Base-by-base conservation (phyloP, 2,888 invertebrate species). In the Dynastes hyllus region DNA sequence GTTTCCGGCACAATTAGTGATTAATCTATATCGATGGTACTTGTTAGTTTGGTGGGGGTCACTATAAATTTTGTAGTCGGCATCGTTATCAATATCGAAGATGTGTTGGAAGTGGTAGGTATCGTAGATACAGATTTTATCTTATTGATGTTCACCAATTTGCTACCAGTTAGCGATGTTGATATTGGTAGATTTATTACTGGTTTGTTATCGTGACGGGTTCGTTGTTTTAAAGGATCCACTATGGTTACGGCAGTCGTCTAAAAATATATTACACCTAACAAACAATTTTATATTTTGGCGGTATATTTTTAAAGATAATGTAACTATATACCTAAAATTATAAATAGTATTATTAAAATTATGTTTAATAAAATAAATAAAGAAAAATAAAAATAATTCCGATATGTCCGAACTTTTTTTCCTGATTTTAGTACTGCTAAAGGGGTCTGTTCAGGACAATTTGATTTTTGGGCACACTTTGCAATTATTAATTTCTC, bases 81-180 rank as follows among this genome's bases (percentile, higher is more conserved):
- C 16, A 40, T n/a, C 27, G 73, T 50, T 50, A 75, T 22, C 3
- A 61, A 13, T 16, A 29, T 45, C 5, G 73, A 58, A 16, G 73
- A 61, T 5, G 16, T 75, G n/a, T 45, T 73, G 16, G 55, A 45
- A 13, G 61, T 29, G 2, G 61, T 11, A 4, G 73, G 45, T 50
- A 61, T 40, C 45, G 11, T 61, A 1, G 73, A 45, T 45, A 75
- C 69, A n/a, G 51, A 27, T 61, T 61, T 75, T 40, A 61, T 61
- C 22, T 75, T 75, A 22, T 75, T 75, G 61, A 75, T 61, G 45
- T 13, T 45, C 27, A 75, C 13, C 16, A 75, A 32, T 61, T 75
- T 75, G 13, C 61, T 63, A 27, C 45, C 55, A 58, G 8, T 58
- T 27, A 61, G 13, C 13, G 73, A 40, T 2, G 45, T 45, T 1